phyloP scores from a whole-genome alignment of 1,140 invertebrate genomes.

The Frieseomelitta varia region DNA sequence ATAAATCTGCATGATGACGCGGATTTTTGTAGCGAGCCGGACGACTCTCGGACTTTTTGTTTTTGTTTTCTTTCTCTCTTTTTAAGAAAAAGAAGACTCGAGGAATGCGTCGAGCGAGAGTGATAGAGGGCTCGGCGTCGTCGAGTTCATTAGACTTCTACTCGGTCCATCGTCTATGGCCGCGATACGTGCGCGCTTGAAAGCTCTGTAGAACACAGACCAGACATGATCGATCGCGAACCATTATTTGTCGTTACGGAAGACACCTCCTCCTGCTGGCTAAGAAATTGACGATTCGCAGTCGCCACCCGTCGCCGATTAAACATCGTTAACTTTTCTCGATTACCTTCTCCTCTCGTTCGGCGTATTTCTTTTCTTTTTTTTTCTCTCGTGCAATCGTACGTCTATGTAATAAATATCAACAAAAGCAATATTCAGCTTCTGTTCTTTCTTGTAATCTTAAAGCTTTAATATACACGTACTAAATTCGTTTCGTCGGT shows the following conservation, averaged over 20 bases:
- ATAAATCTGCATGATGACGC: slow-evolving; percentile 49
- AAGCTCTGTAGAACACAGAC: slow-evolving; percentile 41
- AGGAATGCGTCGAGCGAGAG: neutral
- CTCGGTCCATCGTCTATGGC: slow-evolving; percentile 43
- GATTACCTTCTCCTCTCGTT: slow-evolving; percentile 12
- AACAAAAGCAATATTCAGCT: too few species aligned
- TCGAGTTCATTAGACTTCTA: slow-evolving; percentile 57
- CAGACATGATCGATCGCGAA: slow-evolving; percentile 56
- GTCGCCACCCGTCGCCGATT: slow-evolving; percentile 39
- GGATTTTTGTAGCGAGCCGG: slow-evolving; percentile 25
- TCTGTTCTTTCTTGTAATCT: too few species aligned
- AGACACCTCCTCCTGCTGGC: neutral
- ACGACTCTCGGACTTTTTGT: neutral
- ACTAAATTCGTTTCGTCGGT: too few species aligned
- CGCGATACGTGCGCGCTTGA: slow-evolving; percentile 46
- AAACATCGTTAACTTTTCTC: slow-evolving; percentile 43
- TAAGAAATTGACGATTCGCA: slow-evolving; percentile 32
- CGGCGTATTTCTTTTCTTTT: neutral
- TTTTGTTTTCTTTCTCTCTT: too few species aligned
- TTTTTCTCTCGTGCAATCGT: too few species aligned
- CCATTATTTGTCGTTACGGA: slow-evolving; percentile 64
- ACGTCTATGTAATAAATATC: too few species aligned
- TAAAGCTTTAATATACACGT: too few species aligned
- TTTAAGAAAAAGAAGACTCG: neutral
- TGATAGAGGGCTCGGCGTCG: slow-evolving; percentile 39